phyloP scores from a whole-genome alignment of 2,113 vertebrate genomes.

The Pholis gunnellus region DNA sequence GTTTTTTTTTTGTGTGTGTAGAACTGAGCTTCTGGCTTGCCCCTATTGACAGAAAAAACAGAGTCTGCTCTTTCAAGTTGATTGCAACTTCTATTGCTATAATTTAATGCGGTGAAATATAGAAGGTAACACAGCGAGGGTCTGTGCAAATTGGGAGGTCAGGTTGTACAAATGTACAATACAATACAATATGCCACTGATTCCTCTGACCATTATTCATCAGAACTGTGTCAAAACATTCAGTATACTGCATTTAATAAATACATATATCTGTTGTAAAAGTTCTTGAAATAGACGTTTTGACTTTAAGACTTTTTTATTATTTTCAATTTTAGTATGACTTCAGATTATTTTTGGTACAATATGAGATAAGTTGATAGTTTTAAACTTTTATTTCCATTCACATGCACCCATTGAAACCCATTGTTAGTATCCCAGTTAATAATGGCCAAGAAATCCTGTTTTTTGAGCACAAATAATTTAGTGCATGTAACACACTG shows the following conservation, averaged over 20 bases:
- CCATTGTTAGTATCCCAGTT: background rate
- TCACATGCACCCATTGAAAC: background rate
- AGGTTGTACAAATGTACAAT: conserved; percentile 20
- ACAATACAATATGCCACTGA: background rate
- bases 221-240: conserved; percentile 8
- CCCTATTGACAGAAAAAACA: conserved; percentile 6
- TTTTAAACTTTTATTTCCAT: background rate
- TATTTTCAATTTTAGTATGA: background rate
- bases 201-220: conserved; percentile 15
- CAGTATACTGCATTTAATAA: background rate
- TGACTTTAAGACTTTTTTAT: background rate
- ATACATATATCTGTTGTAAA: background rate
- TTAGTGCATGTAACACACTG: background rate
- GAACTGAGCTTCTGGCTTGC: background rate
- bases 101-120: conserved; percentile 36
- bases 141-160: conserved; percentile 13
- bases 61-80: background rate
- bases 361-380: background rate
- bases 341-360: background rate
- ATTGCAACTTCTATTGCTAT: conserved; percentile 28
- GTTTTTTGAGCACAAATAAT: background rate
- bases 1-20: too few relatives aligned
- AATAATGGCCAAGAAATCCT: background rate
- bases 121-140: conserved; percentile 23
- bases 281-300: background rate